Base-by-base conservation (phyloP, 2,888 invertebrate genomes). In the Steromphala cineraria region DNA sequence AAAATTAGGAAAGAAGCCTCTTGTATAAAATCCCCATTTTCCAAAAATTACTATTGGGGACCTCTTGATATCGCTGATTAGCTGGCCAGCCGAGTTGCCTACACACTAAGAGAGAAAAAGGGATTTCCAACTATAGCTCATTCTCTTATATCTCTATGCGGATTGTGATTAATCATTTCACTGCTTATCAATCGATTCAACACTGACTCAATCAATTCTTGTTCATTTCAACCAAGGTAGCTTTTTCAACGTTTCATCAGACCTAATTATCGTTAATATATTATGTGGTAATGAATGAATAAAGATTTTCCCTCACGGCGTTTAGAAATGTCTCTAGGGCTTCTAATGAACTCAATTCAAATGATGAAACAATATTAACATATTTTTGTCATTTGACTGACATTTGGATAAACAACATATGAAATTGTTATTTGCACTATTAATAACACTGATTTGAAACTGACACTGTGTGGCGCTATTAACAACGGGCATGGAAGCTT, bases 141-240 rank as follows among this genome's bases (percentile, higher is more conserved):
- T 62, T 62, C 62, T 62, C 24, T 62, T n/a, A 62, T 28, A 24
- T 62, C 62, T 62, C 24, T 62, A 24, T 62, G 62, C 24, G 62
- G 28, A 62, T 62, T 62, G 62, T 62, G 62, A 62, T 62, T 62
- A 62, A 62, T 62, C 62, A 62, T 62, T 62, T 62, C 62, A 62
- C 62, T 62, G 62, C 62, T 62, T 62, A 62, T 62, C 62, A 62
- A 62, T 62, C 62, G 62, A 62, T 62, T 62, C n/a, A 15, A 28
- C 17, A 62, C 62, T 62, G 62, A 62, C 62, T 62, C 28, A 28
- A 62, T 62, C 62, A 62, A 62, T 62, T 62, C 62, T 62, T 62
- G 62, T 62, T 62, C 62, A 62, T 62, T 62, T 62, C 62, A 62
- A 62, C 62, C 62, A 62, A 62, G 62, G 62, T 62, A 62, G 62